phyloP scores from a whole-genome alignment of 2,113 vertebrate genomes.

The Pluvialis apricaria region DNA sequence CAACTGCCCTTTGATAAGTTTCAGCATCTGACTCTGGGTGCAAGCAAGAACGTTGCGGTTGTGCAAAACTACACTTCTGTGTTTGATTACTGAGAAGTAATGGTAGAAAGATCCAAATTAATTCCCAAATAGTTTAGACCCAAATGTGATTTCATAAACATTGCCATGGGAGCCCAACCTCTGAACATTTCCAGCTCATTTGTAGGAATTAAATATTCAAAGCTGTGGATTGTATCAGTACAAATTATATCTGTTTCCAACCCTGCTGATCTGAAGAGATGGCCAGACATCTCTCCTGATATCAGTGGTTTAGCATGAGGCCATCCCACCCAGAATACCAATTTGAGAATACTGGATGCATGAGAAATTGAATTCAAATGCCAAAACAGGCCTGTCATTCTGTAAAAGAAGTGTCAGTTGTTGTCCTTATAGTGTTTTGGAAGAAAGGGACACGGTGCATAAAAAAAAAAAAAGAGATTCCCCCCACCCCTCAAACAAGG shows the following conservation, averaged over 20 bases:
- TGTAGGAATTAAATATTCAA: not conserved
- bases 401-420: not conserved
- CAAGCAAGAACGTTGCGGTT: not conserved
- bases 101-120: not conserved
- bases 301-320: not conserved
- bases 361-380: not conserved
- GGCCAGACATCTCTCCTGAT: not conserved
- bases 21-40: constrained; percentile 13
- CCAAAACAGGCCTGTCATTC: not conserved
- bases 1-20: constrained; percentile 10
- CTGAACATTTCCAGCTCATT: not conserved
- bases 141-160: not conserved
- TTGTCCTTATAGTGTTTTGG: constrained; percentile 8
- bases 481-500: not conserved
- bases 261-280: not conserved
- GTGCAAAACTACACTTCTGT: constrained; percentile 27
- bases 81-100: not conserved
- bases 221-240: not conserved
- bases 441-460: not conserved
- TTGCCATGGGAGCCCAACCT: not conserved
- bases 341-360: not conserved
- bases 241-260: not conserved
- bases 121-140: constrained; percentile 11
- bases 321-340: not conserved
- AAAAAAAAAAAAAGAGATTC: not conserved